Evolutionary conservation across 2,888 invertebrate species (phyloP).

Genomic region (Sclerodermus sp.): DNA sequence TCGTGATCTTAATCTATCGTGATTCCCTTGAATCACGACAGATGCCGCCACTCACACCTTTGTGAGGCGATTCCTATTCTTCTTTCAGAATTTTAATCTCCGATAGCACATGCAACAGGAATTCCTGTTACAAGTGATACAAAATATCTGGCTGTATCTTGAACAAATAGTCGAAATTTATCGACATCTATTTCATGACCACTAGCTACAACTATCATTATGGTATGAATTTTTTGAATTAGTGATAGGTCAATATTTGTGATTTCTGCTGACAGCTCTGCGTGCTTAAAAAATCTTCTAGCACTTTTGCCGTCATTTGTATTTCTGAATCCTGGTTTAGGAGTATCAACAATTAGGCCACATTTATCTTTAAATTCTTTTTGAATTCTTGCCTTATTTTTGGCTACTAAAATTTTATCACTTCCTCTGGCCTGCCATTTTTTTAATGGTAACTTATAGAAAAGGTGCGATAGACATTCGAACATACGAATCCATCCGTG

Average conservation of each 20-base stretch:
- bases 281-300: slow-evolving; percentile 17
- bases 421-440: slow-evolving; percentile 18
- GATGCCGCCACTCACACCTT: too few relatives aligned
- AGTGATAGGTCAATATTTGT: slow-evolving; percentile 7
- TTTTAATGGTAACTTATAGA: slow-evolving; percentile 18
- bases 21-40: too few relatives aligned
- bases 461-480: slow-evolving; percentile 22
- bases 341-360: slow-evolving; percentile 18
- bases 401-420: slow-evolving; percentile 1
- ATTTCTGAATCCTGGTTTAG: slow-evolving; percentile 19
- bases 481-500: slow-evolving; percentile 23
- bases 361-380: slow-evolving; percentile 13
- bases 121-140: too few relatives aligned
- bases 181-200: slow-evolving; percentile 14
- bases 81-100: too few relatives aligned
- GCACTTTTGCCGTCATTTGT: slow-evolving; percentile 24
- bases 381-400: slow-evolving; percentile 8
- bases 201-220: slow-evolving; percentile 19
- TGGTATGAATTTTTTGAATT: neutral
- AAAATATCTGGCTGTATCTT: slow-evolving; percentile 21
- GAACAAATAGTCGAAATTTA: slow-evolving; percentile 15
- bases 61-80: too few relatives aligned
- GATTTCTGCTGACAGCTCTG: slow-evolving; percentile 10
- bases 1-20: too few relatives aligned
- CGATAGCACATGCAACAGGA: too few relatives aligned